These are phyloP conservation scores for Anaspis maculata DNA, from an alignment of 2,888 invertebrate genomes.

Conservation along the genomic window DNA sequence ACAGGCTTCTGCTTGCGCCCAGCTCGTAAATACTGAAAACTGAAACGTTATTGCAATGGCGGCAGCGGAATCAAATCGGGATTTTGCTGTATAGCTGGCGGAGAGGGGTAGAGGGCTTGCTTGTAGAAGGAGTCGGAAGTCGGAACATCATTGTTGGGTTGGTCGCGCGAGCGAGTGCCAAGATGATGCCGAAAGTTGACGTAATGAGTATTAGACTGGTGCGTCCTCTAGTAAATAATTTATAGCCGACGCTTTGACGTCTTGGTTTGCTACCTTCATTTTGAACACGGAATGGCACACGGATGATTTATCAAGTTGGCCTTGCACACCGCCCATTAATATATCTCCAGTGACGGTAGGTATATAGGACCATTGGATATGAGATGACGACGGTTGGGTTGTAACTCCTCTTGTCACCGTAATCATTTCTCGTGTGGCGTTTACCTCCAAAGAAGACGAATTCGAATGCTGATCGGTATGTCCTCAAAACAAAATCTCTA, in stretches of 20 bases:
- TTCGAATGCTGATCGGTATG: too few species aligned
- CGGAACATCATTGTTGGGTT: neutral
- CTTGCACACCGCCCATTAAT: constrained; percentile 5
- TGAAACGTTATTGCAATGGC: constrained; percentile 14
- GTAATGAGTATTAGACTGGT: constrained; percentile 11
- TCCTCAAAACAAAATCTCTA: too few species aligned
- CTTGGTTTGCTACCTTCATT: constrained; percentile 10
- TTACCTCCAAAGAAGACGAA: too few species aligned
- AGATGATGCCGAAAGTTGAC: constrained; percentile 12
- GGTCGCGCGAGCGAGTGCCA: constrained; percentile 7
- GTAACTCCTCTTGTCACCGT: constrained; percentile 9
- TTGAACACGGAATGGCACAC: constrained; percentile 6
- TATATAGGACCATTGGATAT: neutral
- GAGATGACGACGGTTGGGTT: constrained; percentile 6
- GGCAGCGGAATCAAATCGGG: constrained; percentile 13
- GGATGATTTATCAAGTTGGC: constrained; percentile 14
- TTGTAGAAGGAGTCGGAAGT: too few species aligned
- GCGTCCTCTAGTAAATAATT: constrained; percentile 14
- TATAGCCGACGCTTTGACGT: constrained; percentile 10
- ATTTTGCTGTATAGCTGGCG: constrained; percentile 10
- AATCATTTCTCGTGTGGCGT: constrained; percentile 9
- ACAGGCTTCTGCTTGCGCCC: constrained; percentile 11
- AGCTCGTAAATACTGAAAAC: constrained; percentile 14
- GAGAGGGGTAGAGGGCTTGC: too few species aligned
- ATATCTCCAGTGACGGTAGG: neutral